These are phyloP conservation scores for Campoplex nolae DNA, from an alignment of 2,888 invertebrate genomes.

Conservation along the genomic window DNA sequence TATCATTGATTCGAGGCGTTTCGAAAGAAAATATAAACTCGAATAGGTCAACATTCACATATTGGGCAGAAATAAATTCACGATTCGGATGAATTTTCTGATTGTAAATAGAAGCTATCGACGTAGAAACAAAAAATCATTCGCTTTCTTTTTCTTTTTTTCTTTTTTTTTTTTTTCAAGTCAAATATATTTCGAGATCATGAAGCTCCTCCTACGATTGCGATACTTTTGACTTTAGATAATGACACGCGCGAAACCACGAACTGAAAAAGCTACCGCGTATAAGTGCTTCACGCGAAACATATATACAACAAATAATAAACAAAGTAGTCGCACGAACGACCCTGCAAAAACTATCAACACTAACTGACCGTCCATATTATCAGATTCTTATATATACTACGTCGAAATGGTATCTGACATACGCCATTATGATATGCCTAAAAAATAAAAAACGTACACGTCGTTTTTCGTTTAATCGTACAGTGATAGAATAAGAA, in stretches of 20 bases:
- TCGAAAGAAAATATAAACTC: not conserved
- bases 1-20: not conserved
- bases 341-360: constrained; percentile 1
- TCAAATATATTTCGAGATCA: not conserved
- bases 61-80: not conserved
- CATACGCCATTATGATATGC: not conserved
- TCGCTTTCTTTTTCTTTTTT: not conserved
- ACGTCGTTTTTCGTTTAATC: not conserved
- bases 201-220: not conserved
- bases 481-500: constrained; percentile 1
- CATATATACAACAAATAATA: not conserved
- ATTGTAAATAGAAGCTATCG: constrained; percentile 2
- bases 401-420: not conserved
- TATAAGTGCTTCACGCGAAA: not conserved
- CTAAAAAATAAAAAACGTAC: not conserved
- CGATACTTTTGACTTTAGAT: not conserved
- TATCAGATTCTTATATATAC: constrained; percentile 11
- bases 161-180: not conserved
- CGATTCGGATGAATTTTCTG: not conserved
- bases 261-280: not conserved
- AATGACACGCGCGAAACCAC: not conserved
- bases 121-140: not conserved
- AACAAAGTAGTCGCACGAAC: not conserved
- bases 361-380: constrained; percentile 14
- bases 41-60: not conserved